Base-by-base conservation (phyloP, 2,113 vertebrate species). In the Prietella phreatophila region DNA sequence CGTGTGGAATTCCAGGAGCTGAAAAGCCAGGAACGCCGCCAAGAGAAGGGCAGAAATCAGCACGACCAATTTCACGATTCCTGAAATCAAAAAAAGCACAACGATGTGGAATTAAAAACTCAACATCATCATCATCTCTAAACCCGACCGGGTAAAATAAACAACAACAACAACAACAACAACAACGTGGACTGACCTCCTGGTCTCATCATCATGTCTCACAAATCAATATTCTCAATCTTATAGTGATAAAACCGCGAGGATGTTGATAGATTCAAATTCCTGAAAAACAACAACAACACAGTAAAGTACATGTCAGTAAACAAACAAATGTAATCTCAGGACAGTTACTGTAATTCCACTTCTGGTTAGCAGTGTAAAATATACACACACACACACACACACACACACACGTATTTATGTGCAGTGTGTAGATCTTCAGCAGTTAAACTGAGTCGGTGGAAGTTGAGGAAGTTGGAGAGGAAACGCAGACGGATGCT, bases 1-100 rank as follows among this genome's bases (percentile, higher is more conserved):
- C 93, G 95, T 93, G 93, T 97, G 97, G 60, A 97, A 96, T 91
- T 98, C 97, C 75, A 99, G 95, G 87, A 99, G 95, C 92, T 99
- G 96, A 89, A 97, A 97, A 87, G 96, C 96, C 93, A 99, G 93
- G 92, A 99, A 98, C 87, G 97, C 96, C 0, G 93, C 97, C 25
- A 99, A 84, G 89, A 98, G 90, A 92, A 97, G 96, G 33, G 95
- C 93, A 67, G 94, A 94, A 75, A 97, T 20, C 2, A 98, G 91
- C 15, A 95, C 94, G 65, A 93, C 92, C 85, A 97, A 91, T 93
- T 99, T 99, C 60, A 97, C 91, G 88, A 96, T 90, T 90, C 96
- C 98, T 99, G 90, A 14, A 5, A 86, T 25, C 2, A 82, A 22
- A 82, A 22, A 25, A 39, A 39, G 33, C 5, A 53, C 63, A 84